phyloP scores from a whole-genome alignment of 2,113 vertebrate genomes.

The Hypanus sabinus region DNA sequence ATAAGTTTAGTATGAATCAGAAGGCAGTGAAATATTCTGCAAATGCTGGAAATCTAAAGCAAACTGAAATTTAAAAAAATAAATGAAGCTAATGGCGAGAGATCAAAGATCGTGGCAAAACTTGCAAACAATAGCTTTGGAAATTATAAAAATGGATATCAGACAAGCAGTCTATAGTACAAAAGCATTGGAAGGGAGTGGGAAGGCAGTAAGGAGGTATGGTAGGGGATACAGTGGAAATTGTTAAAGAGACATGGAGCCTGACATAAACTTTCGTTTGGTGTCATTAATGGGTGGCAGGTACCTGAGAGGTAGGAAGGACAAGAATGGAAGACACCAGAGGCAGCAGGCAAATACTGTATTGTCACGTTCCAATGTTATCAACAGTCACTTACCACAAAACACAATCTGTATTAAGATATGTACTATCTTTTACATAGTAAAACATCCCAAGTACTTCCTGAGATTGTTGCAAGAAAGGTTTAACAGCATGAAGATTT shows the following conservation, averaged over 20 bases:
- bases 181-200: not conserved
- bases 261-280: not conserved
- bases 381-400: not conserved
- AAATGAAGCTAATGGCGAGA: not conserved
- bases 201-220: not conserved
- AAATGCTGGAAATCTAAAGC: too few relatives aligned
- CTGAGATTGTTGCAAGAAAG: too few relatives aligned
- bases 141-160: not conserved
- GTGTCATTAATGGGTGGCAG: not conserved
- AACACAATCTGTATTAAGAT: too few relatives aligned
- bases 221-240: not conserved
- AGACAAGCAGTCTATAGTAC: not conserved
- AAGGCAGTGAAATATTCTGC: not conserved
- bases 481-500: too few relatives aligned
- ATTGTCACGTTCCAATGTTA: not conserved
- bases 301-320: not conserved
- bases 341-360: not conserved
- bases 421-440: too few relatives aligned
- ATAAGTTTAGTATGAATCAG: not conserved
- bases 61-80: too few relatives aligned
- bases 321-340: not conserved
- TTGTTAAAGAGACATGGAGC: not conserved
- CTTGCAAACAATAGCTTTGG: not conserved
- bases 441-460: too few relatives aligned
- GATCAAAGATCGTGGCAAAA: not conserved